phyloP scores from a whole-genome alignment of 2,113 vertebrate genomes.

The Colossoma macropomum region DNA sequence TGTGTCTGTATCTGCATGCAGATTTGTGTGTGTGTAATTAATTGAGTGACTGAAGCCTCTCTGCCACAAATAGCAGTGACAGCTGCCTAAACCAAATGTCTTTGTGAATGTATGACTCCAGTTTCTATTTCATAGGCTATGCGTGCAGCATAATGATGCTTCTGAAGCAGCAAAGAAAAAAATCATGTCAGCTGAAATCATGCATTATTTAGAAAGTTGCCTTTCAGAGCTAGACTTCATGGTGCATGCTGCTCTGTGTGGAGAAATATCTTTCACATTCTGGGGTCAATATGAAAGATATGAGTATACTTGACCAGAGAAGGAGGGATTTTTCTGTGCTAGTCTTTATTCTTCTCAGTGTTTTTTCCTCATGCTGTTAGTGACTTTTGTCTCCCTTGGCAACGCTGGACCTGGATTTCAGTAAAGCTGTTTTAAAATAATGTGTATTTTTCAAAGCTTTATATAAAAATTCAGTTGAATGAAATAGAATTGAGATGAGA shows the following conservation, averaged over 20 bases:
- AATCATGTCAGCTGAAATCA: constrained; percentile 51
- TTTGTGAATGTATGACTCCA: constrained; percentile 41
- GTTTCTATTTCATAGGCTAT: constrained; percentile 9
- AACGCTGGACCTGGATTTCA: too few species aligned
- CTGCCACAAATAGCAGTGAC: constrained; percentile 40
- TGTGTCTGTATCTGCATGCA: background rate
- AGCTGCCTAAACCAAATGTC: constrained; percentile 39
- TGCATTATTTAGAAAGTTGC: constrained; percentile 65
- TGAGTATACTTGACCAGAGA: background rate
- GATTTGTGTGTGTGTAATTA: background rate
- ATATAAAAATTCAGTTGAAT: too few species aligned
- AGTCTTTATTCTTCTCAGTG: background rate
- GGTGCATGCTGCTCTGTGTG: constrained; percentile 38
- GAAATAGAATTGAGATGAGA: too few species aligned
- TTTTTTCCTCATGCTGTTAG: background rate
- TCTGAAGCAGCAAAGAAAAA: constrained; percentile 40
- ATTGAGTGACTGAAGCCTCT: constrained; percentile 43
- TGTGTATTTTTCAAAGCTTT: too few species aligned
- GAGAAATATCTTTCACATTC: constrained; percentile 23
- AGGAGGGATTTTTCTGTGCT: background rate
- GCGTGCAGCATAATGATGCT: constrained; percentile 63
- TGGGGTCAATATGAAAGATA: constrained; percentile 11
- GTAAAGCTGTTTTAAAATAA: too few species aligned
- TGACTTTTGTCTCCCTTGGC: too few species aligned
- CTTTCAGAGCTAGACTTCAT: constrained; percentile 40